These are phyloP conservation scores for Phoxinus dragarum DNA, from an alignment of 2,797 vertebrate genomes.

Conservation along the genomic window DNA sequence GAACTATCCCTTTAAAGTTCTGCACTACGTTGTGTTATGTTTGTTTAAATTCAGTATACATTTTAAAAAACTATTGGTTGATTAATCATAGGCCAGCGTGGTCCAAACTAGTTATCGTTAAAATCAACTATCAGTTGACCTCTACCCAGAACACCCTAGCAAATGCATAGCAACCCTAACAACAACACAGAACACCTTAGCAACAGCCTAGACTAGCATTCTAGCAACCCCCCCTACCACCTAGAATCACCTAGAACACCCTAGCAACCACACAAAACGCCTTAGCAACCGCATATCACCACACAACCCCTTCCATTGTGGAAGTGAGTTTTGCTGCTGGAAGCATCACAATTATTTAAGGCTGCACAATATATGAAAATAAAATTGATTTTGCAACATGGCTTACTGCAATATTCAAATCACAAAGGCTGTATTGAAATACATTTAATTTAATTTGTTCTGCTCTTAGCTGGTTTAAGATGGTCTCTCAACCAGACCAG, in stretches of 20 bases:
- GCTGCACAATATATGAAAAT: not conserved
- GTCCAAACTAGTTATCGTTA: too few species aligned
- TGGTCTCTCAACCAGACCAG: not conserved
- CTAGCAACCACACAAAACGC: not conserved
- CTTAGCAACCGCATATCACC: not conserved
- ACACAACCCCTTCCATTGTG: not conserved
- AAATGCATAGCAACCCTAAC: too few species aligned
- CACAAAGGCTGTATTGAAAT: not conserved
- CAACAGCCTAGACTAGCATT: too few species aligned
- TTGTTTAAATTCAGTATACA: too few species aligned
- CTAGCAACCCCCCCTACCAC: not conserved
- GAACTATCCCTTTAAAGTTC: too few species aligned
- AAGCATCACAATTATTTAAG: not conserved
- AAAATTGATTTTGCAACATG: too few species aligned
- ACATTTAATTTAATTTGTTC: not conserved
- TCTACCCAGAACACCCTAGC: not conserved
- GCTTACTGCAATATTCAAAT: too few species aligned
- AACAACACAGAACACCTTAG: too few species aligned
- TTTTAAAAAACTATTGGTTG: too few species aligned
- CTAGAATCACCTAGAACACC: not conserved
- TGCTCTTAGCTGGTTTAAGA: not conserved
- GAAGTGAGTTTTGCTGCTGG: not conserved
- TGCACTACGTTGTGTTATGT: too few species aligned
- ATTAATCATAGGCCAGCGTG: too few species aligned
- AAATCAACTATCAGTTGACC: too few species aligned